Evolutionary conservation across 2,797 vertebrate genomes (phyloP), one percentile per base, ranked within the genome.

Genomic region (Oreortyx pictus): DNA sequence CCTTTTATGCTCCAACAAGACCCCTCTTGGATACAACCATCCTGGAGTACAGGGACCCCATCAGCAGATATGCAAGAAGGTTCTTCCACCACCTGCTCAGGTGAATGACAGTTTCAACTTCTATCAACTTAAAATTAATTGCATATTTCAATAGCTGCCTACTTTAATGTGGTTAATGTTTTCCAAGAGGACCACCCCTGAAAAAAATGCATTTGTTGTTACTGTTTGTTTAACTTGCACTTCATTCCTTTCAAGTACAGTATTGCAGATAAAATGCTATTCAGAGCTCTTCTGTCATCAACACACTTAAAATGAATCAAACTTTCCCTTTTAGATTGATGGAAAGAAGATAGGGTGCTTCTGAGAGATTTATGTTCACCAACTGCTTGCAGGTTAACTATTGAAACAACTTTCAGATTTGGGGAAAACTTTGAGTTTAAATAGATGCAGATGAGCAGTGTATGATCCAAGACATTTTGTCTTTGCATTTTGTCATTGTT

Each of bases 51-150:
- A 97, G 98, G 94, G 98, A 99, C 88, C 98, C 97, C 70, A 97
- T 99, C 98, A 98, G 98, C 97, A 98, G 98, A 97, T 99, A 98
- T 2, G 98, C 98, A 70, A 98, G 99, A 23, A 98, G 99, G 94
- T 99, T 99, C 96, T 99, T 99, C 97, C 99, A 99, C 97, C 98
- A 99, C 97, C 98, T 99, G 85, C 98, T 99, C 97, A 99, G 99
- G 99, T 99, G 98, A 97, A 95, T 96, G 65, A 70, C 91, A 66
- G 62, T 60, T 95, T 94, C 85, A 71, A 24, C 41, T 93, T 95
- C 79, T 74, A 91, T 97, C 93, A 94, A 95, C 93, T 96, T 97
- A 75, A 96, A 90, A 97, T 97, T 96, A 95, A 97, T 98, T 97
- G 93, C 86, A 43, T 93, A 78, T 94, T 94, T 96, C 88, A 95